Evolutionary conservation across 2,888 invertebrate species (phyloP), one percentile per base, ranked within the genome.

Genomic region (Himalopsyche anomala): DNA sequence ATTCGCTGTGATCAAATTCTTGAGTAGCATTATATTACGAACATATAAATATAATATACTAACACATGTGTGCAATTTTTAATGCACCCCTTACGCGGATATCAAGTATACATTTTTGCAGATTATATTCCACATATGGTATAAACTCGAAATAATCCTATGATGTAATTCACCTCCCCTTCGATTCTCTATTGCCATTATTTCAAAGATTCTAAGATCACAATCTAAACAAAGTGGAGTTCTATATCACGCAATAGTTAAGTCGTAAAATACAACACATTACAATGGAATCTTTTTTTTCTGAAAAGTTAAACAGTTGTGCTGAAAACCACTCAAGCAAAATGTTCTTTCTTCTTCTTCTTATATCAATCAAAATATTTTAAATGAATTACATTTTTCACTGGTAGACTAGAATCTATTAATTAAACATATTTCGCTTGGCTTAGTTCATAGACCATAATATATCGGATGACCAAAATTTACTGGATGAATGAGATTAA

Each of bases 161-260:
- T 81, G 51, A 84, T 81, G 84, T 81, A 51, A 79, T 85, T 40
- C 54, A 91, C 91, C 92, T 93, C 93, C 93, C 93, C 93, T 92
- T 92, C 92, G 92, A 93, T 93, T 92, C 92, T 91, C 91, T 92
- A 92, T 92, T 92, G 69, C 83, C 81, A 55, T 79, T 80, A 83
- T 83, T 81, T 81, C 69, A 54, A 38, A 85, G 62, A 19, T 62
- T 62, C 62, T 62, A 9, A 62, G 62, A 62, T 62, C 9, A 4
- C n/a, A 19, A 62, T 62, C 62, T 6, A 3, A 62, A 19, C 62
- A 19, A 62, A 62, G 62, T 56, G 55, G 15, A 17, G 5, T 11
- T 55, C 11, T 55, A 55, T 4, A 56, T 56, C 56, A 19, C 56
- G 4, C 8, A 5, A n/a, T 19, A 62, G 15, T 2, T 51, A 15